These are phyloP conservation scores for Pycnomerus fuliginosus DNA, from an alignment of 2,888 invertebrate genomes.

Conservation along the genomic window DNA sequence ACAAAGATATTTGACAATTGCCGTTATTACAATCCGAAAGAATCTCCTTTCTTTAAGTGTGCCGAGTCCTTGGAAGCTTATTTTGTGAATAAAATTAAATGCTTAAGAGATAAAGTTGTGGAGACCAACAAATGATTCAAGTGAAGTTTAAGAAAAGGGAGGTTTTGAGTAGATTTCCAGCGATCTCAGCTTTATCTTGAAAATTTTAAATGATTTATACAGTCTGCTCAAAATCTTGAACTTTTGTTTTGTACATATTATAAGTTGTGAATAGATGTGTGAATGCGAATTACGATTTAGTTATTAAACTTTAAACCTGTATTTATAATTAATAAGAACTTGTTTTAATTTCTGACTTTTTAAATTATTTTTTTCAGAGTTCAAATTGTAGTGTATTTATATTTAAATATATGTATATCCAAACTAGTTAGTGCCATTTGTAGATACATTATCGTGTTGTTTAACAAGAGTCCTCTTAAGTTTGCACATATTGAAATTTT, in stretches of 20 bases:
- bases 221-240: conserved; percentile 30
- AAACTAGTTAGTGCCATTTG: conserved; percentile 44
- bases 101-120: conserved; percentile 79
- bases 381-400: conserved; percentile 26
- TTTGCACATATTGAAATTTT: conserved; percentile 46
- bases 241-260: conserved; percentile 22
- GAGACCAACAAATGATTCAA: conserved; percentile 53
- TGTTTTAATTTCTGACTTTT: conserved; percentile 21
- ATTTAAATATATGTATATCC: conserved; percentile 17
- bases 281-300: conserved; percentile 14
- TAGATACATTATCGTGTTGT: conserved; percentile 30
- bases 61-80: conserved; percentile 93
- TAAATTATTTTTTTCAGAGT: conserved; percentile 25
- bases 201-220: conserved; percentile 22
- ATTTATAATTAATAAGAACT: conserved; percentile 32
- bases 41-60: conserved; percentile 94
- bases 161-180: conserved; percentile 21
- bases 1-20: conserved; percentile 99
- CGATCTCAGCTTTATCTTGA: conserved; percentile 39
- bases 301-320: no score
- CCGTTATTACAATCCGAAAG: conserved; percentile 94
- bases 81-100: conserved; percentile 92
- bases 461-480: conserved; percentile 36
- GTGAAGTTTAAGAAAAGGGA: conserved; percentile 13
- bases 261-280: conserved; percentile 32